Evolutionary conservation across 2,888 invertebrate species (phyloP).

Genomic region (Archips xylosteana): DNA sequence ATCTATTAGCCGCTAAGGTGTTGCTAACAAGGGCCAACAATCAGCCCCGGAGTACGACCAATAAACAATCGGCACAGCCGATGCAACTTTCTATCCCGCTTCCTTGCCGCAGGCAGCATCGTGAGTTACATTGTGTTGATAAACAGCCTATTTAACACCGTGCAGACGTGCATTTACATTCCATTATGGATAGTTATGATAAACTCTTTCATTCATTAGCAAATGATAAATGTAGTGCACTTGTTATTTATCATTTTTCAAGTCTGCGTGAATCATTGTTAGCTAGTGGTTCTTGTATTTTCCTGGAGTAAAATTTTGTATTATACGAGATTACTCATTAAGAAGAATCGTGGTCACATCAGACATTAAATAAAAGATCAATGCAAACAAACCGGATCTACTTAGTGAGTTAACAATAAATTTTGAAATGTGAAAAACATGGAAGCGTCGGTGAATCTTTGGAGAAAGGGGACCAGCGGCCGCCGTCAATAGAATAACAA

Average conservation of each 20-base stretch:
- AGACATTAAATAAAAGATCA: neutral
- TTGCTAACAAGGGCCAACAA: constrained; percentile 41
- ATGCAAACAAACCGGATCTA: constrained; percentile 26
- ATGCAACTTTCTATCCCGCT: constrained; percentile 43
- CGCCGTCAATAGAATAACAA: constrained; percentile 69
- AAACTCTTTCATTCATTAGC: constrained; percentile 42
- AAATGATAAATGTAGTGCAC: constrained; percentile 33
- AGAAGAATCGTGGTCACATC: no score
- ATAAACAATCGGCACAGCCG: constrained; percentile 26
- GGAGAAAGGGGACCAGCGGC: constrained; percentile 71
- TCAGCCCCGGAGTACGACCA: constrained; percentile 17
- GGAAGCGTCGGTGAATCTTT: constrained; percentile 57
- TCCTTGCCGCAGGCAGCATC: constrained; percentile 39
- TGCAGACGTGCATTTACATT: constrained; percentile 39
- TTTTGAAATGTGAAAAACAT: constrained; percentile 40
- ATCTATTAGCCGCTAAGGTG: constrained; percentile 32
- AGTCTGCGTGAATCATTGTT: constrained; percentile 3
- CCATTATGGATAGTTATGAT: constrained; percentile 41
- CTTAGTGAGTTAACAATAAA: constrained; percentile 18
- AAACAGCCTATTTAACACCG: constrained; percentile 42
- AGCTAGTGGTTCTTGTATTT: neutral
- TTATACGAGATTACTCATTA: no score
- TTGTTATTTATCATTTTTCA: constrained; percentile 15
- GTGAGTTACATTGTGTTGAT: constrained; percentile 39
- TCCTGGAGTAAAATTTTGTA: neutral